A percentile compares a stretch with the other conserved stretches of the same genome.
Evolutionary conservation across 2,797 vertebrate genomes (phyloP).

Genomic region (Muscicapa comitata): DNA sequence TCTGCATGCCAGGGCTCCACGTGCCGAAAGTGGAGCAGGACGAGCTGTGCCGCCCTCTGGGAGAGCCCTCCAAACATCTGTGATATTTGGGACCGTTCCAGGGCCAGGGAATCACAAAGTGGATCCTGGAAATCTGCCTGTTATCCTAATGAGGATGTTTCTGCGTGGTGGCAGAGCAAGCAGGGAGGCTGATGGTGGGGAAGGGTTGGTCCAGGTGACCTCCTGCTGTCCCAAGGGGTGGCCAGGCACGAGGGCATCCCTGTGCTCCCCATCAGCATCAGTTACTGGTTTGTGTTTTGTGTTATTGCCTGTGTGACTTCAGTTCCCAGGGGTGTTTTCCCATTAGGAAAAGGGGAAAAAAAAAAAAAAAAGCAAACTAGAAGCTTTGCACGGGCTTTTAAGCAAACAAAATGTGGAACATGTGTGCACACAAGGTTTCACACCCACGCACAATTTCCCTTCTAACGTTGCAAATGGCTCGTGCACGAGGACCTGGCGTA

Average conservation of each 20-base stretch:
- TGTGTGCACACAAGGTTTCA: constrained; percentile 58
- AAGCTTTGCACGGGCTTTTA: constrained; percentile 48
- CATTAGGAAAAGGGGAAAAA: not conserved
- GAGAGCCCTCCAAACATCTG: constrained; percentile 65
- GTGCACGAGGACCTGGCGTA: not conserved
- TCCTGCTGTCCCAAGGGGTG: constrained; percentile 10
- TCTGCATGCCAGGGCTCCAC: not conserved
- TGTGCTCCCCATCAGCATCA: not conserved
- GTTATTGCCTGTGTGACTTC: constrained; percentile 7
- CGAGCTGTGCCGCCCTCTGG: constrained; percentile 51
- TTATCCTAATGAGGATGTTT: constrained; percentile 62
- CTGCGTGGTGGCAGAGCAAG: not conserved
- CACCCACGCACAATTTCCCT: constrained; percentile 55
- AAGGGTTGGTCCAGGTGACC: not conserved
- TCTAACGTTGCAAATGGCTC: constrained; percentile 16
- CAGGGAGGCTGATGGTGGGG: not conserved
- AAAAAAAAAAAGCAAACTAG: too few relatives aligned
- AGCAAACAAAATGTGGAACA: constrained; percentile 62
- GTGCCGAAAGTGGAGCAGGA: constrained; percentile 22
- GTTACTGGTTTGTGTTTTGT: not conserved
- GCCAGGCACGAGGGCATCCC: not conserved
- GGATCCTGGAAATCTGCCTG: constrained; percentile 61
- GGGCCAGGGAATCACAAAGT: constrained; percentile 38
- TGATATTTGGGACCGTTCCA: constrained; percentile 64
- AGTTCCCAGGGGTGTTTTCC: constrained; percentile 9